Percentiles rank a stretch among this genome's conserved stretches.
These are phyloP conservation scores for Trachelipus rathkii DNA, from an alignment of 1,140 invertebrate genomes.

Conservation along the genomic window DNA sequence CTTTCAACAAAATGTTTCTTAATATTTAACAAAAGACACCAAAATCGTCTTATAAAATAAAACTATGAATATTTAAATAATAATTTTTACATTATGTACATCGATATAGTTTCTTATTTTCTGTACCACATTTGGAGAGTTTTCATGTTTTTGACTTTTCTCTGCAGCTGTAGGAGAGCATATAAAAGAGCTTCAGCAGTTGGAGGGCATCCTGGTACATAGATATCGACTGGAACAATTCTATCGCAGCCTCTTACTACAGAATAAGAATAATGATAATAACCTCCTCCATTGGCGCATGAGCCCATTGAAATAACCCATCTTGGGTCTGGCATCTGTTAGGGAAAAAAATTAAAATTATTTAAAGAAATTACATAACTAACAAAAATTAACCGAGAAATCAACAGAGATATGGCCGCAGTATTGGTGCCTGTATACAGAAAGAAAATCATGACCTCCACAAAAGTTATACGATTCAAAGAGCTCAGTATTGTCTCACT, in stretches of 20 bases:
- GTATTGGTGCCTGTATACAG: no score
- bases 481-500: no score
- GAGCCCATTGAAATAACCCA: constrained; percentile 99
- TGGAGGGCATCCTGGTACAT: constrained; percentile 95
- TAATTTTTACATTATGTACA: no score
- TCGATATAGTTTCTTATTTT: constrained; percentile 57
- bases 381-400: no score
- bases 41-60: no score
- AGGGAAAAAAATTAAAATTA: constrained; percentile 21
- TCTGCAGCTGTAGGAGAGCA: constrained; percentile 89
- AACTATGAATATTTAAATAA: no score
- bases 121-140: constrained; percentile 85
- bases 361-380: no score
- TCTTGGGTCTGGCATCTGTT: constrained; percentile 85
- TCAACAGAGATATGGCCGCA: no score
- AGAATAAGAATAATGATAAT: constrained; percentile 97
- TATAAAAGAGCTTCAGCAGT: constrained; percentile 95
- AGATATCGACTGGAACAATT: constrained; percentile 97
- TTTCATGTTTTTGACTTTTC: constrained; percentile 89
- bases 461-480: no score
- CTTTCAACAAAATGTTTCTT: no score
- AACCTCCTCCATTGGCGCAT: constrained; percentile 97
- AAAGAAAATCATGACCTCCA: no score
- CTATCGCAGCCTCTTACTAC: constrained; percentile 96
- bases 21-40: no score